A percentile compares a stretch with the other conserved stretches of the same genome.
These are phyloP conservation scores for Urocynchramus pylzowi DNA, from an alignment of 2,113 vertebrate species.

Conservation along the genomic window DNA sequence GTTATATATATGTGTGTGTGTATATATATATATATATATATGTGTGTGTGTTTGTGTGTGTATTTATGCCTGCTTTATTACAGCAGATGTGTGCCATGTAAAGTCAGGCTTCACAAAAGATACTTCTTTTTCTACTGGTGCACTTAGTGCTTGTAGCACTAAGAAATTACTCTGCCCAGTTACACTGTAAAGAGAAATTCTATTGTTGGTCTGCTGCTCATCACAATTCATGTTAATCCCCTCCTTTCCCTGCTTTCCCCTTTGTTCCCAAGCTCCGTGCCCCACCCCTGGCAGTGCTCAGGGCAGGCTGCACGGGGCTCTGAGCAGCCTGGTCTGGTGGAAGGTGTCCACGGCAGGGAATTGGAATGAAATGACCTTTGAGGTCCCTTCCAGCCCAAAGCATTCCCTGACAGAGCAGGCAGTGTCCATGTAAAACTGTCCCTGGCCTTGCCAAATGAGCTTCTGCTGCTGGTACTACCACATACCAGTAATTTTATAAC, in stretches of 20 bases:
- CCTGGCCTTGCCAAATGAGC: not conserved
- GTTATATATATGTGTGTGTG: not conserved
- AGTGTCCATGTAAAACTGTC: not conserved
- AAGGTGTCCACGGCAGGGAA: not conserved
- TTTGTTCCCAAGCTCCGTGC: not conserved
- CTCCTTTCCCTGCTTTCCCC: not conserved
- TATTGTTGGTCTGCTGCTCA: not conserved
- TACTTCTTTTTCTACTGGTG: not conserved
- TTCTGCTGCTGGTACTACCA: not conserved
- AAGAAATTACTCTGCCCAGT: not conserved
- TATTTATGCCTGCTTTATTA: not conserved
- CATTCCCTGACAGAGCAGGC: not conserved
- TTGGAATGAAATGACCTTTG: not conserved
- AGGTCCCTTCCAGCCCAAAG: not conserved
- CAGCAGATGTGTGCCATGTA: not conserved
- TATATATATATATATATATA: no score
- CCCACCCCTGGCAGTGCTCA: not conserved
- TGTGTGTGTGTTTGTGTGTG: rapidly evolving
- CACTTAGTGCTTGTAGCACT: not conserved
- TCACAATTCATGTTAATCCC: not conserved
- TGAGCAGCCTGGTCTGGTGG: not conserved
- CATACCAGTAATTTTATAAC: not conserved
- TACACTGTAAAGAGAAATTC: not conserved
- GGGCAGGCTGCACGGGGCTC: not conserved
- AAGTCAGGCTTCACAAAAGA: not conserved